A percentile compares a stretch with the other conserved stretches of the same genome.
Conservation (phyloP, 2,888 invertebrate species). For the Epinotia ramella region DNA sequence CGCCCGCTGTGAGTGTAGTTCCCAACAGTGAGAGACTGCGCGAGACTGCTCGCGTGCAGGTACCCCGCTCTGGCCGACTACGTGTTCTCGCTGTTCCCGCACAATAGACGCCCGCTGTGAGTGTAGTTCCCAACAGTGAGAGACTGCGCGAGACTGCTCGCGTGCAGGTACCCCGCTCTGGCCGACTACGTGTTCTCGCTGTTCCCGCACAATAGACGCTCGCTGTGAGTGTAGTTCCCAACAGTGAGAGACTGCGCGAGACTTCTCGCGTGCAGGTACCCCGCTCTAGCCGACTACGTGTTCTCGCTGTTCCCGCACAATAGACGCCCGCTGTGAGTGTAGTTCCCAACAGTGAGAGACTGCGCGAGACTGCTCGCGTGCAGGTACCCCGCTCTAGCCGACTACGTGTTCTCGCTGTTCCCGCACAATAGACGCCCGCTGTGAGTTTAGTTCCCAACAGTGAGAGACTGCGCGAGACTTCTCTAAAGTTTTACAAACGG, state of each 20-base stretch:
- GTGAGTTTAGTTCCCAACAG: conserved; percentile 46
- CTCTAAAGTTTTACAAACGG: conserved; percentile 46
- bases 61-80: conserved; percentile 63
- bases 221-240: conserved; percentile 45
- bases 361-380: conserved; percentile 40
- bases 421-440: conserved; percentile 58
- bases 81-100: conserved; percentile 70
- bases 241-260: too few species aligned
- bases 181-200: conserved; percentile 63
- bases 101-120: conserved; percentile 48
- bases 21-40: too few species aligned
- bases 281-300: conserved; percentile 57
- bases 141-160: too few species aligned
- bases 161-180: too few species aligned
- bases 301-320: conserved; percentile 52
- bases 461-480: conserved; percentile 65
- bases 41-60: conserved; percentile 41
- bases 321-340: neutral
- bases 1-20: conserved; percentile 47
- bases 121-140: conserved; percentile 45
- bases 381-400: conserved; percentile 60
- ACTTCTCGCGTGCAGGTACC: too few species aligned
- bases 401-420: conserved; percentile 66
- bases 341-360: conserved; percentile 44
- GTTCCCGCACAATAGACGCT: conserved; percentile 27